Percentiles rank a stretch among this genome's conserved stretches.
phyloP scores from a whole-genome alignment of 2,888 invertebrate species.

The Torymus aiolomorphi region DNA sequence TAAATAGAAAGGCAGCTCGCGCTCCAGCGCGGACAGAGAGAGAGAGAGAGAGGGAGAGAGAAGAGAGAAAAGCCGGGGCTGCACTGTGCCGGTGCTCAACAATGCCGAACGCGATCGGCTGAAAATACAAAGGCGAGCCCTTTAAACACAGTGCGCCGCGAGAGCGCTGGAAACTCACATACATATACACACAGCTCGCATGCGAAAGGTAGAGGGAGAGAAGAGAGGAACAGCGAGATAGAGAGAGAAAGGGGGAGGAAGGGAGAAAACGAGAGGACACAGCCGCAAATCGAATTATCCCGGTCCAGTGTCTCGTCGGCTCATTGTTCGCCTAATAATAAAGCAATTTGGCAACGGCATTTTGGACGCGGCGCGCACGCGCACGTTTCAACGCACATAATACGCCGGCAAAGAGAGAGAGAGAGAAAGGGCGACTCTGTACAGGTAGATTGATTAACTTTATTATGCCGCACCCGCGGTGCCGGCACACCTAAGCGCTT shows the following conservation, averaged over 20 bases:
- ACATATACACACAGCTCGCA: slow-evolving; percentile 7
- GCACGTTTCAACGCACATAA: slow-evolving; percentile 37
- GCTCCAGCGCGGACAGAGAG: not conserved
- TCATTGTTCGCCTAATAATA: slow-evolving; percentile 55
- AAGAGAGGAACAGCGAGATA: not conserved
- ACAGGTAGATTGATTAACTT: slow-evolving; percentile 51
- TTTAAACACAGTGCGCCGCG: slow-evolving; percentile 43
- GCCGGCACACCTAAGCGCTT: no score
- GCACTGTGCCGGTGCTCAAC: slow-evolving; percentile 25
- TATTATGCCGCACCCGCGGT: slow-evolving; percentile 30
- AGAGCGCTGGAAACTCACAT: slow-evolving; percentile 19
- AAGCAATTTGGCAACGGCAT: slow-evolving; percentile 52
- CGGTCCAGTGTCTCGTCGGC: slow-evolving; percentile 47
- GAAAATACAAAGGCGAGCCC: slow-evolving; percentile 50
- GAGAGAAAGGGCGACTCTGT: slow-evolving; percentile 2
- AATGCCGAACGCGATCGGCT: slow-evolving; percentile 52
- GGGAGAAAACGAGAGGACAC: slow-evolving; percentile 24
- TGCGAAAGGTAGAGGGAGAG: not conserved
- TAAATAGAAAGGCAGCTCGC: not conserved
- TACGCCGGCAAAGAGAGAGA: slow-evolving; percentile 7
- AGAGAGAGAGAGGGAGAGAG: slow-evolving; percentile 16
- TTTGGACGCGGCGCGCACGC: slow-evolving; percentile 24
- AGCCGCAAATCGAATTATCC: slow-evolving; percentile 54
- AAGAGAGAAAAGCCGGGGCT: not conserved
- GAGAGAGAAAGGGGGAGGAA: slow-evolving; percentile 1